Base-by-base conservation (phyloP, 37 sponge, comb jelly and placozoan genomes). In the Crambe crambe region DNA sequence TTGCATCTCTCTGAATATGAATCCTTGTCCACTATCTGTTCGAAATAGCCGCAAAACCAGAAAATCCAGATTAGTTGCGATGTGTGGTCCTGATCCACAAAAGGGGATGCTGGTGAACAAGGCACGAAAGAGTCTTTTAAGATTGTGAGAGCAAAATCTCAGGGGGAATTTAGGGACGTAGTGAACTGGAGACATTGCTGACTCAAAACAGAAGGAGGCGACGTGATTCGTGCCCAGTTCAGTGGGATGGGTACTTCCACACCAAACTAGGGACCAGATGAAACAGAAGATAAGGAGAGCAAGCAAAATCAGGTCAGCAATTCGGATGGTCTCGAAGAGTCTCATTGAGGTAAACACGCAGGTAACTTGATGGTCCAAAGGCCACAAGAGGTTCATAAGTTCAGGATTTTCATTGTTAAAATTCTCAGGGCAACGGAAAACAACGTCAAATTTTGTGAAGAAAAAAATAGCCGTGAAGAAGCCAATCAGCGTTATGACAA, bases 341-440 rank as follows among this genome's bases (percentile, higher is more conserved):
- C 74, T 57, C 54, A 91, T 51, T 29, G 87, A 78, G 27, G 91
- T 78, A 59, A 91, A 86, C 5, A 86, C 79, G 72, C 91, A 91
- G 17, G 37, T 22, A 0, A 82, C 82, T 30, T 68, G 68, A 22
- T 22, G 27, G 22, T 72, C 63, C 21, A 84, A 32, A 1, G 84
- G 84, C 84, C 84, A 84, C 25, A 74, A 64, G 0, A 58, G 66
- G 0, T 68, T 29, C 5, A n/a, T 2, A 12, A 40, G 2, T 47
- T 18, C 18, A 18, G 4, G 43, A 38, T 56, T 77, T 20, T 3
- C 35, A n/a, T 42, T 63, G 25, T 25, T 36, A 21, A 80, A 58
- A 18, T 59, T 58, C 17, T 35, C 9, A 3, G 90, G 90, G 76
- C 90, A 90, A 30, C n/a, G 40, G 64, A 85, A 90, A 15, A 51